phyloP scores from a whole-genome alignment of 2,888 invertebrate genomes.

The Pycnomerus fuliginosus region DNA sequence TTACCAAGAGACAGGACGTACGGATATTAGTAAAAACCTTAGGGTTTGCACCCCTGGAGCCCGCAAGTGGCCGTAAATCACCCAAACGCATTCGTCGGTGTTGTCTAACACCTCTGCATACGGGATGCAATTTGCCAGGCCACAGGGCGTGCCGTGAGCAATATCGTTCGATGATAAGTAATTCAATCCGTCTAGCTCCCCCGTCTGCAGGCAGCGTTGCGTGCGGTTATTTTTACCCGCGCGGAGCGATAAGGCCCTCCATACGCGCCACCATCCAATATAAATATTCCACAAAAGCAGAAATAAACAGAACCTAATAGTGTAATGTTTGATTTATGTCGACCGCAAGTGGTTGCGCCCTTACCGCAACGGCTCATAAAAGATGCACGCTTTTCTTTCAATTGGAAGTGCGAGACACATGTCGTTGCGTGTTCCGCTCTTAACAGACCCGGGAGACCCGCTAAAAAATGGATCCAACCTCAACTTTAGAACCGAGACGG shows the following conservation, averaged over 20 bases:
- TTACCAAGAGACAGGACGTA: no score
- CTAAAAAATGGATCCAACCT: slow-evolving; percentile 34
- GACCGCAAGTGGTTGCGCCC: slow-evolving; percentile 45
- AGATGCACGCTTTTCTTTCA: slow-evolving; percentile 37
- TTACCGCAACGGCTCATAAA: slow-evolving; percentile 40
- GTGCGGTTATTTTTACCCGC: slow-evolving; percentile 41
- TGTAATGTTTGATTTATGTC: slow-evolving; percentile 46
- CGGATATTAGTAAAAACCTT: no score
- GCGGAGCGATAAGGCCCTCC: slow-evolving; percentile 34
- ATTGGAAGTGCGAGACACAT: slow-evolving; percentile 19
- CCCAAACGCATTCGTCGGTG: no score
- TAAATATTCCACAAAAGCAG: slow-evolving; percentile 41
- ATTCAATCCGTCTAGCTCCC: slow-evolving; percentile 31
- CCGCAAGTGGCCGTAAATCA: no score
- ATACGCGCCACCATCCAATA: slow-evolving; percentile 35
- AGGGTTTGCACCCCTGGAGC: no score
- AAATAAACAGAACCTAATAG: slow-evolving; percentile 47
- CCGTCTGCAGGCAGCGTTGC: slow-evolving; percentile 27
- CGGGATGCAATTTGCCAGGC: no score
- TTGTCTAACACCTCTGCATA: no score
- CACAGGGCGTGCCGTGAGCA: slow-evolving; percentile 30
- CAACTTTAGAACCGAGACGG: slow-evolving; percentile 12
- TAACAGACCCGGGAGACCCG: slow-evolving; percentile 38
- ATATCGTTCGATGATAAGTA: slow-evolving; percentile 35
- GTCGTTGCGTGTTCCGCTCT: slow-evolving; percentile 24